Evolutionary conservation across 2,113 vertebrate species (phyloP), one percentile per base, ranked within the genome.

Genomic region (Apeltes quadracus): DNA sequence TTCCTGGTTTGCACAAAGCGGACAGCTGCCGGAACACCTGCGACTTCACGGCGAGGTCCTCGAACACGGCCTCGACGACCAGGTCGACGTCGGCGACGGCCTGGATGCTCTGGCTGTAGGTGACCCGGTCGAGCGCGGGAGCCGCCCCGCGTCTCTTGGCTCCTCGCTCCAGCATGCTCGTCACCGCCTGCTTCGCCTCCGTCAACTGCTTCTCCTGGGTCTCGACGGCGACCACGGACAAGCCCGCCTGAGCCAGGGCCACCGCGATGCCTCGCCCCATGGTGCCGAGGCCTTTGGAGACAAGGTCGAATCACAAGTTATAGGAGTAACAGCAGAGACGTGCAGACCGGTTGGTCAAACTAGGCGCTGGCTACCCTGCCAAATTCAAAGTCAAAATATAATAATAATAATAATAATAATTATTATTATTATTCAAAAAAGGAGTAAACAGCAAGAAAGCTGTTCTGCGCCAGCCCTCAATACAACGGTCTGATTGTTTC

Each of bases 21-120:
- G 95, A 95, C 10, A 98, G 90, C 74, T 95, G 93, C 20, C 71
- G 81, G 84, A 99, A 98, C 80, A 98, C 89, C 36, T 82, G 79
- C 77, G 95, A 94, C 89, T 98, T 98, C 22, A 98, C 87, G 0
- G 62, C 79, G 93, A 96, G 93, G 66, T 98, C 94, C 87, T 99
- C 96, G 89, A 96, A 97, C 54, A 98, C 96, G 1, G 97, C 97
- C 88, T 99, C 97, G 0, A 98, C 94, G 48, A 98, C 95, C 57
- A 98, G 87, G 78, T 98, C 96, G 0, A 91, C 95, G 4, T 93
- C 90, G 15, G 29, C 48, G 29, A 95, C 89, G 0, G 85, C 86
- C 61, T 88, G 77, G 2, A 96, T 84, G 61, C 93, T 90, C 22
- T 69, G 54, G 15, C 93, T 92, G 79, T 96, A 97, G 16, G 55